Percentiles rank a stretch among this genome's conserved stretches.
These are phyloP conservation scores for Peribatodes rhomboidaria DNA, from an alignment of 2,888 invertebrate species.

Conservation along the genomic window DNA sequence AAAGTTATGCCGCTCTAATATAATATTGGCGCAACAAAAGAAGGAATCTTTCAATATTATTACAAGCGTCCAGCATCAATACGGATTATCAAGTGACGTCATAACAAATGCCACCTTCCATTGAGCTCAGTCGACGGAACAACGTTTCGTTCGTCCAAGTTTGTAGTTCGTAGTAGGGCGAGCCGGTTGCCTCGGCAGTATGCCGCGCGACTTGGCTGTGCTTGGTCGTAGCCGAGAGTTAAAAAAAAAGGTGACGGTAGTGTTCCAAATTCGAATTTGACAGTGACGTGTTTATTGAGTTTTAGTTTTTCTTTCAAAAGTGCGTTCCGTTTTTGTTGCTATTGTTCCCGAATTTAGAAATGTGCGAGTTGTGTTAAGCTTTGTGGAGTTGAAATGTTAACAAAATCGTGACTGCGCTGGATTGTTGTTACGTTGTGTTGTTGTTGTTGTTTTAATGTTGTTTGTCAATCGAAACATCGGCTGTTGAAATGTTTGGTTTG, in stretches of 20 bases:
- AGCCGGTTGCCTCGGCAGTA: constrained; percentile 48
- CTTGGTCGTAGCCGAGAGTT: constrained; percentile 46
- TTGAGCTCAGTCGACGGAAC: constrained; percentile 42
- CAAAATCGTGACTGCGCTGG: constrained; percentile 40
- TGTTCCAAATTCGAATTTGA: constrained; percentile 50
- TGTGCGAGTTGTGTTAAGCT: constrained; percentile 31
- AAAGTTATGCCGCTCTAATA: constrained; percentile 18
- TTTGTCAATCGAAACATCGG: constrained; percentile 31
- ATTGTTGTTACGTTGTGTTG: constrained; percentile 44
- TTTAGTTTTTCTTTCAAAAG: constrained; percentile 34
- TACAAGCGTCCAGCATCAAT: constrained; percentile 16
- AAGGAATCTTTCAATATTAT: constrained; percentile 34
- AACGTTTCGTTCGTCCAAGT: constrained; percentile 47
- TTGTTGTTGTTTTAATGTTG: constrained; percentile 43
- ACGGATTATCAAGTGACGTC: constrained; percentile 22
- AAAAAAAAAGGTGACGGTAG: constrained; percentile 38
- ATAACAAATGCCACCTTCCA: constrained; percentile 45
- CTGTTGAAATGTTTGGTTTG: constrained; percentile 27
- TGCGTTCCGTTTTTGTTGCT: constrained; percentile 43
- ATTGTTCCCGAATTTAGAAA: constrained; percentile 33
- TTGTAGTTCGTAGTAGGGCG: constrained; percentile 53
- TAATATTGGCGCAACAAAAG: constrained; percentile 23
- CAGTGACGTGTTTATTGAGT: constrained; percentile 47
- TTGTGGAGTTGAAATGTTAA: constrained; percentile 38
- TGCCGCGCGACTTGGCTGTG: constrained; percentile 53